Base-by-base conservation (phyloP, 2,888 invertebrate species). In the Campopleginae sp. region DNA sequence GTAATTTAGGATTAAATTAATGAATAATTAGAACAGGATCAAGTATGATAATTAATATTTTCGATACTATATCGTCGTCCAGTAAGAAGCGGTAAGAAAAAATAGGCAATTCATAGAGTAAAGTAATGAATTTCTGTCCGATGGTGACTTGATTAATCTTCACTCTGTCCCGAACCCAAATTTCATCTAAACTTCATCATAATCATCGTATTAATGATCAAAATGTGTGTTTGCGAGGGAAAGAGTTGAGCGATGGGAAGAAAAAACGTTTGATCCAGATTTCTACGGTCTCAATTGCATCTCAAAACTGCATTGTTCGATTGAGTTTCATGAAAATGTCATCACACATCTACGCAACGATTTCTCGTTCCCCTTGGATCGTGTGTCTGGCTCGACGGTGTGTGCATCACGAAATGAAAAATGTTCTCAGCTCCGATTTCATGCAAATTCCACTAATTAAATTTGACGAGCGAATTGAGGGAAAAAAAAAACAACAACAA, bases 381-480 rank as follows among this genome's bases (percentile, higher is more conserved):
- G 63, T 33, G 14, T 19, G 19, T 10, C 33, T 46, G 8, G 6
- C 42, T 33, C 71, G 19, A 19, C 1, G n/a, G 17, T n/a, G 33
- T n/a, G 17, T 46, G 27, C 14, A 58, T 27, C 58, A 31, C 68
- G 33, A 48, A 27, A 58, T 27, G 27, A 27, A 72, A 38, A 72
- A 51, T 23, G 1, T 72, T 75, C 74, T 31, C 74, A 75, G 61
- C 61, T 63, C 46, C 61, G 27, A 75, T 46, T 44, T 61, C 74
- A 38, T 54, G 42, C 54, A 17, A 42, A 51, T 72, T 33, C 38
- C 12, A 46, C 51, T 19, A 12, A 12, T 3, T n/a, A 19, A 27
- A 74, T 17, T 66, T 51, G 19, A 19, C 65, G 51, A 42, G 66
- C 33, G 51, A 77, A 66, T 38, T 2, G 42, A 33, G n/a, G 33